Evolutionary conservation across 64 coral and sea anemone genomes (phyloP).

Genomic region (Montipora foliosa): DNA sequence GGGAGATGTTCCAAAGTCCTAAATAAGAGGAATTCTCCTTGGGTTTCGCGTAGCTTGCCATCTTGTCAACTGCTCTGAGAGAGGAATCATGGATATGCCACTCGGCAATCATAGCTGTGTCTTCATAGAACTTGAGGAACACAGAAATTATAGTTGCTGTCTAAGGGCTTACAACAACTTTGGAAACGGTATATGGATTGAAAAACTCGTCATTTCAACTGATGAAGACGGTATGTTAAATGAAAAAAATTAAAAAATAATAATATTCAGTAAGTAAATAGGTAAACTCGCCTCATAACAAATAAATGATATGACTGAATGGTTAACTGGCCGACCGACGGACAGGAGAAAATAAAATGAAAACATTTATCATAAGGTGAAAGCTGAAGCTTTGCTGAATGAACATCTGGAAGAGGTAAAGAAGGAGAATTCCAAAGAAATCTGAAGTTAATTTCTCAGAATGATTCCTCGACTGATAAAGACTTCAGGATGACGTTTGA

Average conservation of each 20-base stretch:
- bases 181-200: slow-evolving; percentile 6
- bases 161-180: slow-evolving; percentile 18
- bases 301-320: too few species aligned
- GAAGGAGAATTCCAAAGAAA: too few species aligned
- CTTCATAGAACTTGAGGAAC: not conserved
- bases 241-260: not conserved
- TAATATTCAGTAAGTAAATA: too few species aligned
- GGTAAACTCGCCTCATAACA: too few species aligned
- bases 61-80: not conserved
- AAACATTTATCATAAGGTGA: too few species aligned
- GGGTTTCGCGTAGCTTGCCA: not conserved
- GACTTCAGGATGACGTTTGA: too few species aligned
- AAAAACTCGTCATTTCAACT: not conserved
- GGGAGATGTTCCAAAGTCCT: slow-evolving; percentile 24
- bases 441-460: too few species aligned
- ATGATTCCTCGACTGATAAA: too few species aligned
- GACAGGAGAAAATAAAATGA: too few species aligned
- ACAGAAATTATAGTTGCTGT: slow-evolving; percentile 3
- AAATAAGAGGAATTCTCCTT: not conserved
- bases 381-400: too few species aligned
- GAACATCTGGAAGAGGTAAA: too few species aligned
- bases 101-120: not conserved
- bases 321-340: too few species aligned
- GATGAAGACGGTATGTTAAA: not conserved
- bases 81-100: not conserved